These are phyloP conservation scores for Mythimna albipuncta DNA, from an alignment of 2,888 invertebrate species.

Conservation along the genomic window DNA sequence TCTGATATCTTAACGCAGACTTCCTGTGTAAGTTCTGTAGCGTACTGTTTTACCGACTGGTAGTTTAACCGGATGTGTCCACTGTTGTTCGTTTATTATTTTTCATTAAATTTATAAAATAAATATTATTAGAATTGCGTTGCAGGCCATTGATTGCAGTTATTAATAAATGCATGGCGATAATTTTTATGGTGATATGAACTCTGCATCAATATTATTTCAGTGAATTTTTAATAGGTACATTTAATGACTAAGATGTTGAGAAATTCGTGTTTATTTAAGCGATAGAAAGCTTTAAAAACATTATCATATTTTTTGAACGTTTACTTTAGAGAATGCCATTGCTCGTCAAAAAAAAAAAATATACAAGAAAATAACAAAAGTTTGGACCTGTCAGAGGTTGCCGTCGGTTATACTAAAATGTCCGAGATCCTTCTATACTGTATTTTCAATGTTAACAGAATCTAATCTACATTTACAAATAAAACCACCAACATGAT, in stretches of 20 bases:
- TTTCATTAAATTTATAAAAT: constrained; percentile 40
- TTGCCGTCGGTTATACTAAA: not conserved
- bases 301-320: not conserved
- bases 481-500: not conserved
- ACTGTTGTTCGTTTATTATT: constrained; percentile 35
- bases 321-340: not conserved
- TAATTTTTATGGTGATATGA: constrained; percentile 30
- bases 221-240: not conserved
- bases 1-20: constrained; percentile 77
- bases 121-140: constrained; percentile 45
- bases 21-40: constrained; percentile 69
- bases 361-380: not conserved
- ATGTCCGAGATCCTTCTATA: not conserved
- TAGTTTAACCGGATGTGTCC: constrained; percentile 42
- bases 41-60: constrained; percentile 46
- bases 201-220: constrained; percentile 6
- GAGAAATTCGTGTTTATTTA: not conserved
- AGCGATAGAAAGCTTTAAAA: not conserved
- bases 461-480: not conserved
- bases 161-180: constrained; percentile 43
- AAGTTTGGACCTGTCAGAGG: not conserved
- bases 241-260: too few species aligned
- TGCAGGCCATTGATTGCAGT: constrained; percentile 46
- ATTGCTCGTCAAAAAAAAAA: too few species aligned
- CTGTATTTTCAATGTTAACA: constrained; percentile 4